Evolutionary conservation across 2,113 vertebrate genomes (phyloP).

Genomic region (Callipepla californica): DNA sequence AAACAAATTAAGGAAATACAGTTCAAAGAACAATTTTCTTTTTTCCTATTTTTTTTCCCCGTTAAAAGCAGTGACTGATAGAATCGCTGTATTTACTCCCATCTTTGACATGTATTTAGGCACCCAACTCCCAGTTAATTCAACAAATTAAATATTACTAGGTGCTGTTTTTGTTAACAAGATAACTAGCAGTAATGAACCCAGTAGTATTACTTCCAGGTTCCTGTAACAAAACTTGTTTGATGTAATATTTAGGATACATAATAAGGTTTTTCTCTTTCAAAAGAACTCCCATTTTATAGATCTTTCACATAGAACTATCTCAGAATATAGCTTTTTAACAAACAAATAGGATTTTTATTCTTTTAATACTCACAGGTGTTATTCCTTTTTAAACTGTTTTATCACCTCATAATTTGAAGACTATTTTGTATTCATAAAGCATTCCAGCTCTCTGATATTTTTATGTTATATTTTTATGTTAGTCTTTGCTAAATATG

Average conservation of each 20-base stretch:
- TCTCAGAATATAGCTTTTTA: not conserved
- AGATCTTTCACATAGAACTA: not conserved
- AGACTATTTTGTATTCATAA: not conserved
- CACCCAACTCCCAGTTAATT: not conserved
- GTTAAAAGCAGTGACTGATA: not conserved
- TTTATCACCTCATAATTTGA: not conserved
- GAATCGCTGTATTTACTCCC: not conserved
- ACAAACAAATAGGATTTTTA: not conserved
- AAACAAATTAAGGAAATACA: not conserved
- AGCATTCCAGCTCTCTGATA: not conserved
- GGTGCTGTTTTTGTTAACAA: not conserved
- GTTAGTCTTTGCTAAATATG: not conserved
- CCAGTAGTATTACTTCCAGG: not conserved
- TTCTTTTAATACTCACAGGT: not conserved
- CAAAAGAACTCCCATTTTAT: not conserved
- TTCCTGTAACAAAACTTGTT: not conserved
- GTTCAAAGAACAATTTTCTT: not conserved
- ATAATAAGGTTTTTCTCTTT: not conserved
- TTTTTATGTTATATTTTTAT: not conserved
- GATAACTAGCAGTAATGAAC: not conserved
- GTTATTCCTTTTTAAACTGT: not conserved
- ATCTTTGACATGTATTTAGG: not conserved
- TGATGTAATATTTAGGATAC: not conserved
- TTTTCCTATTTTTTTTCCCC: accelerated
- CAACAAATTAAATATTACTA: not conserved